A percentile compares a stretch with the other conserved stretches of the same genome.
These are phyloP conservation scores for Myotis findleyi DNA, from an alignment of 2,797 vertebrate genomes.

Conservation along the genomic window DNA sequence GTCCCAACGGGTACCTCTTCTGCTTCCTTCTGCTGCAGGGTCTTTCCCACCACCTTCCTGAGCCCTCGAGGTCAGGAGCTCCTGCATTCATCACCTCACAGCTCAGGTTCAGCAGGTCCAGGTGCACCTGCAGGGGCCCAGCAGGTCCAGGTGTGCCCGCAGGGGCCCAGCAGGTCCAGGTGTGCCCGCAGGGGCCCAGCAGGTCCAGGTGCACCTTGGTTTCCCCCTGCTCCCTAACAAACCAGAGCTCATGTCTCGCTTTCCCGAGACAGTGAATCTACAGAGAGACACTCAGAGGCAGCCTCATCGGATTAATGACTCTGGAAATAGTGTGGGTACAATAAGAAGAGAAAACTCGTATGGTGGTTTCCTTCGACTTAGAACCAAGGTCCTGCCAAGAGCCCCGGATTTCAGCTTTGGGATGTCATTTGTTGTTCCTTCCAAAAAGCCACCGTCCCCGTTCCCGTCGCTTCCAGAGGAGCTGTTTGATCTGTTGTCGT, in stretches of 20 bases:
- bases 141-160: not conserved
- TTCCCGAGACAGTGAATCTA: accelerated
- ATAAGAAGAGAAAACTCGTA: accelerated
- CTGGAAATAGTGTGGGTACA: accelerated
- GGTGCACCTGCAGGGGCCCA: too few species aligned
- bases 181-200: too few species aligned
- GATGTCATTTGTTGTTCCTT: slow-evolving; percentile 27
- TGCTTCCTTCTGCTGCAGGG: not conserved
- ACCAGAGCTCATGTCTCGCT: accelerated
- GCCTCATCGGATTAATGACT: not conserved
- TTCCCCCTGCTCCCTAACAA: not conserved
- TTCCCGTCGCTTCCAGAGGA: slow-evolving; percentile 70
- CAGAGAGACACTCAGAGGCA: not conserved
- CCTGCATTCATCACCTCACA: not conserved
- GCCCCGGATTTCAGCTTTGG: slow-evolving; percentile 39
- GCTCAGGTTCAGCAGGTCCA: too few species aligned
- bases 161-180: not conserved
- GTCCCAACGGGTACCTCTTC: accelerated
- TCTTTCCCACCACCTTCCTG: accelerated
- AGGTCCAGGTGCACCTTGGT: accelerated
- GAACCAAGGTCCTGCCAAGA: slow-evolving; percentile 48
- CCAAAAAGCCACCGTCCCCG: not conserved
- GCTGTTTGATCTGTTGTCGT: slow-evolving; percentile 82
- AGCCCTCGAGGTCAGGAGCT: not conserved
- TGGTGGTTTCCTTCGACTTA: not conserved